Evolutionary conservation across 1,140 invertebrate species (phyloP).

Genomic region (Heliconius hewitsoni): DNA sequence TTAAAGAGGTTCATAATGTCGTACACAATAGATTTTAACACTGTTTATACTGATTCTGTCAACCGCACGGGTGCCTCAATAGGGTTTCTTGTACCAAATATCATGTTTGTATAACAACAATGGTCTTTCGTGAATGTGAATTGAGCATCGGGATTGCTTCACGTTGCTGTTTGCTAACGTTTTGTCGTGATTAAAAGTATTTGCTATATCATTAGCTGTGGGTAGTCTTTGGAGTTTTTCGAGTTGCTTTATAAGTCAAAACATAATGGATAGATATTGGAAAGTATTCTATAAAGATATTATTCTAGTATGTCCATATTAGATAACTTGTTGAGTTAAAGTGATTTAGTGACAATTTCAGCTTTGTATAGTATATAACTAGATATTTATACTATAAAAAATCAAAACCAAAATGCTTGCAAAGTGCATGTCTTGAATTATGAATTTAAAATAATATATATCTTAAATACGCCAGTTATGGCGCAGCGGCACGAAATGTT

Average conservation of each 20-base stretch:
- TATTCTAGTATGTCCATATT: too few species aligned
- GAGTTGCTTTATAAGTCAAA: not conserved
- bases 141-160: slow-evolving; percentile 44
- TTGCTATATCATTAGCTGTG: slow-evolving; percentile 17
- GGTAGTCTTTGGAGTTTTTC: not conserved
- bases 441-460: too few species aligned
- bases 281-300: too few species aligned
- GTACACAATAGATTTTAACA: slow-evolving; percentile 60
- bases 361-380: too few species aligned
- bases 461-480: too few species aligned
- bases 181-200: slow-evolving; percentile 34
- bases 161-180: slow-evolving; percentile 33
- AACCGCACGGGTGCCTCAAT: slow-evolving; percentile 67
- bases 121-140: slow-evolving; percentile 39
- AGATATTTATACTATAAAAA: too few species aligned
- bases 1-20: slow-evolving; percentile 66
- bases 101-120: slow-evolving; percentile 56
- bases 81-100: slow-evolving; percentile 60
- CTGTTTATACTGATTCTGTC: slow-evolving; percentile 67
- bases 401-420: too few species aligned
- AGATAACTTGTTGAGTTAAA: too few species aligned
- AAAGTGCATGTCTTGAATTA: too few species aligned
- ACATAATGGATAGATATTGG: not conserved
- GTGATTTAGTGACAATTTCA: too few species aligned
- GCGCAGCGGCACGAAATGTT: too few species aligned